These are phyloP conservation scores for Halocaridina rubra DNA, from an alignment of 2,888 invertebrate genomes.

Conservation along the genomic window DNA sequence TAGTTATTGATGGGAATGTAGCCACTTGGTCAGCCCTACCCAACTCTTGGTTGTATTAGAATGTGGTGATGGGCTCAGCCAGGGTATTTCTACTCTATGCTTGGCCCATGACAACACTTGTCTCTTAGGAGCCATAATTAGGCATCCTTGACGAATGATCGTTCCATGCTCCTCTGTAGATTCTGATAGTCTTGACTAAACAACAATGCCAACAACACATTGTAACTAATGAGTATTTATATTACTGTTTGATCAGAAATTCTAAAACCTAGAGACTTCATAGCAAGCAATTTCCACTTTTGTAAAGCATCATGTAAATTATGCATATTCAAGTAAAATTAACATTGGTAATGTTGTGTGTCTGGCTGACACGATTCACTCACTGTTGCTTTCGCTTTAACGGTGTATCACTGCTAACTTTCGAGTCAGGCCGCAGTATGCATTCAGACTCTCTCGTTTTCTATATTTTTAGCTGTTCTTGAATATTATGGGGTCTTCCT, in stretches of 20 bases:
- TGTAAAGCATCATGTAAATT: constrained; percentile 60
- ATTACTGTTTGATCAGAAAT: constrained; percentile 60
- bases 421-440: not conserved
- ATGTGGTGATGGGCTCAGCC: not conserved
- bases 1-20: constrained; percentile 7
- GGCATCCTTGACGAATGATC: constrained; percentile 12
- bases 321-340: constrained; percentile 59
- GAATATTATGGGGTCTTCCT: no score
- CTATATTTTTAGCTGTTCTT: not conserved
- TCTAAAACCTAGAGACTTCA: constrained; percentile 57
- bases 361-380: constrained; percentile 38
- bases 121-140: constrained; percentile 6
- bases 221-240: constrained; percentile 58
- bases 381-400: constrained; percentile 22
- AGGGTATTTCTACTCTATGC: not conserved
- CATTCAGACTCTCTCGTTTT: not conserved
- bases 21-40: constrained; percentile 20
- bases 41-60: not conserved
- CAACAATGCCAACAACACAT: constrained; percentile 59
- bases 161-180: constrained; percentile 49
- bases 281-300: constrained; percentile 57
- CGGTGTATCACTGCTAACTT: constrained; percentile 13
- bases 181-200: constrained; percentile 52
- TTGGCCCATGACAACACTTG: constrained; percentile 6
- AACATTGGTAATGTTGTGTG: constrained; percentile 51